Base-by-base conservation (phyloP, 2,888 invertebrate species). In the Smittia aterrima region DNA sequence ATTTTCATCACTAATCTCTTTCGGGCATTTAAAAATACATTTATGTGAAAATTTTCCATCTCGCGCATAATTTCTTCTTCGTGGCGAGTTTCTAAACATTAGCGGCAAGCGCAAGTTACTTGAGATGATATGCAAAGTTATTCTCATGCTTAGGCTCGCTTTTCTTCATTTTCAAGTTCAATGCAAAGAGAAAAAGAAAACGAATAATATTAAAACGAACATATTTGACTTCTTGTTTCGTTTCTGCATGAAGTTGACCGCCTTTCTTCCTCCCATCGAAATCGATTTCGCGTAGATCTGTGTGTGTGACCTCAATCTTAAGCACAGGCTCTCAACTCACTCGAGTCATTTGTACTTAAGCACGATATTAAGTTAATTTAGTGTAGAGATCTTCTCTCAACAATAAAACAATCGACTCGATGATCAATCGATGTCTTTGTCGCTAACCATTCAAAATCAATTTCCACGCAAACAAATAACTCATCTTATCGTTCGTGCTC, bases 181-280 rank as follows among this genome's bases (percentile, higher is more conserved):
- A 58, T 58, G 58, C 22, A 22, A 58, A 58, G 22, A 7, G 22
- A 58, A 58, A 9, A 22, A 47, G 47, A 47, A 47, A 47, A 47
- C 7, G 58, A 58, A 58, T 22, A 22, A 18, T 18, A 58, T 58
- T 58, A 58, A 58, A 58, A 13, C 47, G 11, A 58, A 58, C 9
- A 58, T 58, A 22, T 58, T 58, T 58, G 18, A 22, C 58, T 58
- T 58, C 22, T 58, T n/a, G 47, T 47, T 47, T 47, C n/a, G 47
- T 47, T 58, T 58, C 20, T 58, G 58, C 58, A 22, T 58, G 58
- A 22, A 58, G n/a, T 22, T 58, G 58, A 58, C 58, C 58, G 58
- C 58, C 22, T 58, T 58, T 58, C 18, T 16, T 47, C n/a, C 47
- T 16, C 47, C 16, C 18, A 22, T 58, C 58, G 22, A 58, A 58